Evolutionary conservation across 2,113 vertebrate species (phyloP).

Genomic region (Pseudopipra pipra): DNA sequence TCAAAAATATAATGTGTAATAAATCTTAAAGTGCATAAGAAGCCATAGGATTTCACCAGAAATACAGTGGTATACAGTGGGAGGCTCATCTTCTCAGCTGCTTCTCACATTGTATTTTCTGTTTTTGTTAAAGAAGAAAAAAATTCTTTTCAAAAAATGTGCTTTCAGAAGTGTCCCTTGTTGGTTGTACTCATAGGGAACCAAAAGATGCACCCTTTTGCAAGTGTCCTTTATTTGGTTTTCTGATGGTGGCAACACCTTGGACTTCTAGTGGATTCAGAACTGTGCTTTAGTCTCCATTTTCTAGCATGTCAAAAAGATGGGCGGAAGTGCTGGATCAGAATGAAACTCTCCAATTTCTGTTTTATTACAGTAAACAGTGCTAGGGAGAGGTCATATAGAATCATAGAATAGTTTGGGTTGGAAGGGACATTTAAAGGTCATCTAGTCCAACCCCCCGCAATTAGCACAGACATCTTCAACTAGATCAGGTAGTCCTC

Average conservation of each 20-base stretch:
- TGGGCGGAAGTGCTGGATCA: neutral
- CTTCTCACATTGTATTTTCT: neutral
- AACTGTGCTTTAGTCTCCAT: neutral
- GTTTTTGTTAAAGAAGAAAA: neutral
- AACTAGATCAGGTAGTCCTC: neutral
- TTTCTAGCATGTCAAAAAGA: neutral
- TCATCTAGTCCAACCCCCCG: neutral
- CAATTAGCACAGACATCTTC: neutral
- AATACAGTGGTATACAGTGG: neutral
- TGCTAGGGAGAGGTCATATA: neutral
- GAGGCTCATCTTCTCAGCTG: neutral
- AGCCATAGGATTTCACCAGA: neutral
- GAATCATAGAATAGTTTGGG: neutral
- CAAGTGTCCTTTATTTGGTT: neutral
- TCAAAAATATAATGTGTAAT: neutral
- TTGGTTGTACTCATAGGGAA: neutral
- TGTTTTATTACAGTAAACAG: constrained; percentile 4
- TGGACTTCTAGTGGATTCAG: neutral
- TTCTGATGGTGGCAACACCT: neutral
- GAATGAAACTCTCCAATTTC: neutral
- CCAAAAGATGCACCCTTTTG: neutral
- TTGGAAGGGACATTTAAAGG: neutral
- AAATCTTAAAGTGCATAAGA: neutral
- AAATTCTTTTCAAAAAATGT: neutral
- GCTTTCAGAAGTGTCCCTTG: neutral